Evolutionary conservation across 2,888 invertebrate genomes (phyloP).

Genomic region (Creontiades dilutus): DNA sequence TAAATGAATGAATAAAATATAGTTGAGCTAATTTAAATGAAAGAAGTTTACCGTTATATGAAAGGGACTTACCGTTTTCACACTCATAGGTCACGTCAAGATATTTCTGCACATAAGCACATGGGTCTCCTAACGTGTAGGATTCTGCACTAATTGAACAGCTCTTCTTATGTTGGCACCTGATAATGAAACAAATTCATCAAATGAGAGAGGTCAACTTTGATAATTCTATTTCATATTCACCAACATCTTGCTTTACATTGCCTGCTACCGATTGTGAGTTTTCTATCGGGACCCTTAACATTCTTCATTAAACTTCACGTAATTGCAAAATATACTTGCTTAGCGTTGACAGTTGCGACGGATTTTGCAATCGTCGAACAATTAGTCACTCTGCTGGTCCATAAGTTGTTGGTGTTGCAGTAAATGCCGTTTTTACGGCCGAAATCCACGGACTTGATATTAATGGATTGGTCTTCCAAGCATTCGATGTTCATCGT

Average conservation of each 20-base stretch:
- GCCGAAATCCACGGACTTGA: conserved; percentile 44
- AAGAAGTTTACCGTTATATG: too few species aligned
- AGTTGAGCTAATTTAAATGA: too few species aligned
- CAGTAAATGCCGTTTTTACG: conserved; percentile 56
- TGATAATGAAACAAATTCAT: neutral
- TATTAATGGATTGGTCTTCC: conserved; percentile 41
- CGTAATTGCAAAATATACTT: neutral
- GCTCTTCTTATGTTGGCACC: conserved; percentile 56
- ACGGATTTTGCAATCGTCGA: neutral
- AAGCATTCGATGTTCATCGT: conserved; percentile 50
- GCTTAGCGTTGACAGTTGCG: neutral
- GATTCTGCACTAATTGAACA: conserved; percentile 33
- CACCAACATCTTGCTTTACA: neutral
- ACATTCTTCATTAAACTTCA: neutral
- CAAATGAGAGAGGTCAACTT: too few species aligned
- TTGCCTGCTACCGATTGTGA: neutral
- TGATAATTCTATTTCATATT: too few species aligned
- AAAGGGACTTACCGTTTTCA: conserved; percentile 34
- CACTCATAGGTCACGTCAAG: conserved; percentile 54
- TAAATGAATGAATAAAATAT: too few species aligned
- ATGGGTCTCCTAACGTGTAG: conserved; percentile 56
- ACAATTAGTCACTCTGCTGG: conserved; percentile 55
- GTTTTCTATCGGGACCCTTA: too few species aligned
- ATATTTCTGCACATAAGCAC: conserved; percentile 44
- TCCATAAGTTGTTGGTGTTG: conserved; percentile 59